Conservation (phyloP, 1,140 invertebrate genomes). For the Hestina assimilis region DNA sequence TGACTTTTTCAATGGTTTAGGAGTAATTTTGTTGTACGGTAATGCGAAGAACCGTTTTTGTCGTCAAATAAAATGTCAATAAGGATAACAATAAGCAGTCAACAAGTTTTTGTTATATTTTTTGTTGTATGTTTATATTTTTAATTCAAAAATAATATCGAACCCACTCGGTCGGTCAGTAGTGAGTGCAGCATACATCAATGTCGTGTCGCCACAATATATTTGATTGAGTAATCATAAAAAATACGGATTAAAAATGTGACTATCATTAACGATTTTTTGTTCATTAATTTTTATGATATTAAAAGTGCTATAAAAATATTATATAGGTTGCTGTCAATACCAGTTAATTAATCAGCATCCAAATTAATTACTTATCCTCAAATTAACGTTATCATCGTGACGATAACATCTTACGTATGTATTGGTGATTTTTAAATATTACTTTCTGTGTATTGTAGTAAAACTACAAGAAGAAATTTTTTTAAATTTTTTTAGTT, state of each 20-base stretch:
- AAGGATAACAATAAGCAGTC: too few species aligned
- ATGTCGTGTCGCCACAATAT: neutral
- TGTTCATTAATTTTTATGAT: neutral
- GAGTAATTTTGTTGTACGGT: too few species aligned
- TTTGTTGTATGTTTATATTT: too few species aligned
- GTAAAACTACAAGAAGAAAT: too few species aligned
- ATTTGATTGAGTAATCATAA: neutral
- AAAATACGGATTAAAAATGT: neutral
- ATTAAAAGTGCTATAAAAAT: neutral
- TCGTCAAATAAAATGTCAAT: too few species aligned
- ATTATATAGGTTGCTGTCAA: slow-evolving; percentile 1
- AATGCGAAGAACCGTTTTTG: too few species aligned
- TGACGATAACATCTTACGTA: neutral
- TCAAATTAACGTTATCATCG: slow-evolving; percentile 6
- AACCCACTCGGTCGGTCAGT: neutral
- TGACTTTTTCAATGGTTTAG: too few species aligned
- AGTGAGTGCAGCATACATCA: slow-evolving; percentile 1
- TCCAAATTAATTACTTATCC: neutral
- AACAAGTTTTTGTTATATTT: too few species aligned
- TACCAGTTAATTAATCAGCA: slow-evolving; percentile 1
- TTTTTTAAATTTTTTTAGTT: too few species aligned
- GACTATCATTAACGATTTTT: neutral
- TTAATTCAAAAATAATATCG: neutral
- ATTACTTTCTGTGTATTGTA: neutral
- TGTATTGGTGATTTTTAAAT: neutral